These are phyloP conservation scores for Leucophora obtusa DNA, from an alignment of 2,888 invertebrate genomes.

Conservation along the genomic window DNA sequence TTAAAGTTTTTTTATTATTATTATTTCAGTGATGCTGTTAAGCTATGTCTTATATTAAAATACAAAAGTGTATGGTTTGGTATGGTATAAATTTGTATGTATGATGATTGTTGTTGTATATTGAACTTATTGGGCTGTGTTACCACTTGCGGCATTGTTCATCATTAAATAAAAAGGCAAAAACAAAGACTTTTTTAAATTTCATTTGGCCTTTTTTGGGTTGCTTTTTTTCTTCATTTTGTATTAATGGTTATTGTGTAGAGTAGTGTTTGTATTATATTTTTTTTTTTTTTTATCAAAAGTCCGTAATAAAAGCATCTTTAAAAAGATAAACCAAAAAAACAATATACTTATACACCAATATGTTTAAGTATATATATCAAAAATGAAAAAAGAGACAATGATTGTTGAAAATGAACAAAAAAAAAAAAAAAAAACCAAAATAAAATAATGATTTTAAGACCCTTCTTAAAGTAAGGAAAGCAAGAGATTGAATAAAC, in stretches of 20 bases:
- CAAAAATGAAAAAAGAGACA: neutral
- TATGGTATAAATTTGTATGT: neutral
- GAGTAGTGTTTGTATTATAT: slow-evolving; percentile 8
- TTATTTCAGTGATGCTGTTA: slow-evolving; percentile 44
- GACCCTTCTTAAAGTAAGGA: slow-evolving; percentile 4
- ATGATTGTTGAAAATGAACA: slow-evolving; percentile 15
- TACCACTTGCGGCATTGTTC: slow-evolving; percentile 49
- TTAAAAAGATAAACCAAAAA: slow-evolving; percentile 34
- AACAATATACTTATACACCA: neutral
- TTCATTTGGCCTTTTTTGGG: slow-evolving; percentile 41
- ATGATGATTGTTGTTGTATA: slow-evolving; percentile 2
- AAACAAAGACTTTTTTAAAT: slow-evolving; percentile 33
- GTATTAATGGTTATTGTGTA: slow-evolving; percentile 30
- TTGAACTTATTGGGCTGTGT: slow-evolving; percentile 20
- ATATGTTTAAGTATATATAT: slow-evolving; percentile 2
- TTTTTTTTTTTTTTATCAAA: slow-evolving; percentile 39
- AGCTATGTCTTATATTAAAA: slow-evolving; percentile 27
- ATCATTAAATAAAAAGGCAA: slow-evolving; percentile 23
- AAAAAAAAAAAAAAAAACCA: no score
- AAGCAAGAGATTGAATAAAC: slow-evolving; percentile 3
- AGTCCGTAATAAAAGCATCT: slow-evolving; percentile 46
- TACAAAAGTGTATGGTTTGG: slow-evolving; percentile 11
- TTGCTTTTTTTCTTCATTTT: slow-evolving; percentile 5
- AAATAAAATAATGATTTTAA: slow-evolving; percentile 4
- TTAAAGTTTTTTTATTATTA: slow-evolving; percentile 29